Evolutionary conservation across 2,888 invertebrate genomes (phyloP), one percentile per base, ranked within the genome.

Genomic region (Polia nebulosa): DNA sequence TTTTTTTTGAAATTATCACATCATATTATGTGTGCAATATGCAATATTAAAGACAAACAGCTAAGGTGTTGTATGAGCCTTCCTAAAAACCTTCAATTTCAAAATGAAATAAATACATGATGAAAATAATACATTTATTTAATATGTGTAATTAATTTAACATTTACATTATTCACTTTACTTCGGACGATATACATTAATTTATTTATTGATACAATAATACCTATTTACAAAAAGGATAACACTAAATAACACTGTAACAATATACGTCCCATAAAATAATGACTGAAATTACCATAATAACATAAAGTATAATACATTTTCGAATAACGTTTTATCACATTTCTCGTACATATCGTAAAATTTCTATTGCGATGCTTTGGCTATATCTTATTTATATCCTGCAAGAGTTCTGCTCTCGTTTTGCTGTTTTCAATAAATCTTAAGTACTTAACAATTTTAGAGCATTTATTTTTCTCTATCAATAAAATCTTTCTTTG

Each of bases 281-380:
- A 91, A 91, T 94, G 94, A 94, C 94, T 94, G 89, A 88, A 88
- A 87, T 88, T 86, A 85, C 76, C 81, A 85, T 87, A 84, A 77
- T 82, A 83, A 85, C 81, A 82, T 82, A 83, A 79, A 77, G 79
- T 74, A 80, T 83, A 83, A 87, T 87, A 82, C 84, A 80, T 80
- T 85, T 84, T 81, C 81, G 82, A 86, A 88, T 84, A 87, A 83
- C 73, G 69, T 85, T 88, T 89, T 89, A 90, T 91, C 90, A 90
- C 91, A 88, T 83, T 85, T 79, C 75, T 76, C 78, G 77, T 84
- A 88, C 84, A 87, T 89, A 88, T 89, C 88, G 76, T 88, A 86
- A 85, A 87, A 84, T 81, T 81, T 85, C 76, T 85, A 85, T 87
- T 85, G 84, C 80, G 76, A 87, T 85, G 79, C 85, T 87, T 88